phyloP scores from a whole-genome alignment of 2,113 vertebrate species.

The Scalopus aquaticus region DNA sequence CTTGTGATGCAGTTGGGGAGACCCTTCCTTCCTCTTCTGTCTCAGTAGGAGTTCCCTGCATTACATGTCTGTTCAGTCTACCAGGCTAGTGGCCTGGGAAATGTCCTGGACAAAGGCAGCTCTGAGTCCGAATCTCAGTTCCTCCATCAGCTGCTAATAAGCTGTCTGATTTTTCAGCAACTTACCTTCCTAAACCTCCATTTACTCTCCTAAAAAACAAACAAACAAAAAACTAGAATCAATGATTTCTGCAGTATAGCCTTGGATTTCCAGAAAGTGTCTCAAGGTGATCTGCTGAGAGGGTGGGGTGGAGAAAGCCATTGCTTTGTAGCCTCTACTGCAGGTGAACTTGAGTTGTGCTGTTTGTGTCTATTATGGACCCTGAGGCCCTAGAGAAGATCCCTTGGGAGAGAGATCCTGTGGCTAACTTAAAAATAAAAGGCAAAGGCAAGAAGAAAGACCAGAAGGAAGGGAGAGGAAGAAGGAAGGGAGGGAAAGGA shows the following conservation, averaged over 20 bases:
- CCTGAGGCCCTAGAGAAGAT: not conserved
- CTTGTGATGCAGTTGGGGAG: not conserved
- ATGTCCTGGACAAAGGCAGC: not conserved
- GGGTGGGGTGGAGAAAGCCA: not conserved
- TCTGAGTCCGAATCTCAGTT: not conserved
- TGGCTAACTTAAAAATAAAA: not conserved
- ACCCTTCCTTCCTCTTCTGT: not conserved
- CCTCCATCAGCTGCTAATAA: not conserved
- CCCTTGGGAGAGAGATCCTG: not conserved
- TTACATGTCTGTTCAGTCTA: not conserved
- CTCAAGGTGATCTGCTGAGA: not conserved
- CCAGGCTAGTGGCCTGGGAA: not conserved
- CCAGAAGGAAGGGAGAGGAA: not conserved
- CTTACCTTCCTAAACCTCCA: not conserved
- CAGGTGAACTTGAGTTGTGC: not conserved
- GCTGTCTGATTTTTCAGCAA: not conserved
- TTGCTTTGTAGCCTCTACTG: no score
- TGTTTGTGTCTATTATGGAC: not conserved
- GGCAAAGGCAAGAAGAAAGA: not conserved
- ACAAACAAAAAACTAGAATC: not conserved
- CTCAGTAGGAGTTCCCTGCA: not conserved
- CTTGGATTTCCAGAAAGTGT: not conserved
- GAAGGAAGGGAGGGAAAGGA: accelerated
- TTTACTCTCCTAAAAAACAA: not conserved
- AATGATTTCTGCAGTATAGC: not conserved